These are phyloP conservation scores for Aradophagus sp. DNA, from an alignment of 1,140 invertebrate genomes.

Conservation along the genomic window DNA sequence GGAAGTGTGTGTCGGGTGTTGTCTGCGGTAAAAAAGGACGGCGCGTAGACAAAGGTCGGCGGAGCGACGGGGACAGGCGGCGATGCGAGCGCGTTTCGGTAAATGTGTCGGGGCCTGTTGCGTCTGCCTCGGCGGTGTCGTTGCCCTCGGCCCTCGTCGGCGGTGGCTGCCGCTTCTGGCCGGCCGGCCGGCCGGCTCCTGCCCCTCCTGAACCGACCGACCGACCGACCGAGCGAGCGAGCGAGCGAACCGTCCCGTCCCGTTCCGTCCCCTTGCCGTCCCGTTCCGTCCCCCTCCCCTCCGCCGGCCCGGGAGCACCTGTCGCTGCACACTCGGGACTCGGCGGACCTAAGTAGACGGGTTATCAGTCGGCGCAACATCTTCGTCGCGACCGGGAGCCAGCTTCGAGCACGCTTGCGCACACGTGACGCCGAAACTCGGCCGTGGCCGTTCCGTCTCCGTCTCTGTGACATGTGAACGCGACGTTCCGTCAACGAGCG, in stretches of 20 bases:
- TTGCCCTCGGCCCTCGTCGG: constrained; percentile 31
- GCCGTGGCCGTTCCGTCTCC: constrained; percentile 6
- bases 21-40: constrained; percentile 25
- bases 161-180: constrained; percentile 20
- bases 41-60: constrained; percentile 38
- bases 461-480: constrained; percentile 33
- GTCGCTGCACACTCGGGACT: constrained; percentile 68
- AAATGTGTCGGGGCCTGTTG: constrained; percentile 67
- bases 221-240: constrained; percentile 40
- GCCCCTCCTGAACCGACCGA: constrained; percentile 61
- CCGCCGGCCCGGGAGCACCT: constrained; percentile 65
- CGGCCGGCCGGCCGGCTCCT: constrained; percentile 51
- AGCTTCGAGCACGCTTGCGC: constrained; percentile 4
- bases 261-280: constrained; percentile 61
- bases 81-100: constrained; percentile 62
- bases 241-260: constrained; percentile 59
- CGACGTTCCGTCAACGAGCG: neutral
- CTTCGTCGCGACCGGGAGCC: constrained; percentile 67
- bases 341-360: constrained; percentile 71
- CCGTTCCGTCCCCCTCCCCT: constrained; percentile 67
- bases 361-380: constrained; percentile 74
- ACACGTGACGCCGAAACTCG: too few species aligned
- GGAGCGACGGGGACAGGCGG: constrained; percentile 34
- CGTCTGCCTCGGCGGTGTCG: constrained; percentile 45
- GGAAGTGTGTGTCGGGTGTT: too few species aligned